These are phyloP conservation scores for Arrhopalites spinosus DNA, from an alignment of 2,888 invertebrate species.

Conservation along the genomic window DNA sequence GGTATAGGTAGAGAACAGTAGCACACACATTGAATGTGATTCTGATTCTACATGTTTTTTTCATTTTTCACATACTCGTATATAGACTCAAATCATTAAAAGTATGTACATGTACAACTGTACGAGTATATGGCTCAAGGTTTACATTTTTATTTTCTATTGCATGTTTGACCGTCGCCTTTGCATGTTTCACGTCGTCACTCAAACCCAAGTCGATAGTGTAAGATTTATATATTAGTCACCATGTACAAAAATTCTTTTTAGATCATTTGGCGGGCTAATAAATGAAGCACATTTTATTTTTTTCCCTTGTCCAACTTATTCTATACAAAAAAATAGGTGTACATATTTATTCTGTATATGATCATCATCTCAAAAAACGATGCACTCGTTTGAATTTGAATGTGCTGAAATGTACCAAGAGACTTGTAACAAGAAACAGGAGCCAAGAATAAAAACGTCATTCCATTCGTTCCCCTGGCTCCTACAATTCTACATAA, in stretches of 20 bases:
- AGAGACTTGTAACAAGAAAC: background rate
- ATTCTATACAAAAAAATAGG: background rate
- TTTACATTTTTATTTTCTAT: constrained; percentile 35
- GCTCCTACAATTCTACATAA: too few relatives aligned
- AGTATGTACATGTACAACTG: too few relatives aligned
- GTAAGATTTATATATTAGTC: too few relatives aligned
- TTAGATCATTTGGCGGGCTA: too few relatives aligned
- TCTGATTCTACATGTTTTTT: too few relatives aligned
- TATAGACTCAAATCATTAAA: constrained; percentile 10
- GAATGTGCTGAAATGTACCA: constrained; percentile 16
- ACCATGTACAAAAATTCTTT: too few relatives aligned
- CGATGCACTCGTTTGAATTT: background rate
- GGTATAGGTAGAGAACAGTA: too few relatives aligned
- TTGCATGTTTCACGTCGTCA: constrained; percentile 27
- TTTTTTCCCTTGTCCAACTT: background rate
- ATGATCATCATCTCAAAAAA: too few relatives aligned
- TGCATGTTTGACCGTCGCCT: constrained; percentile 36
- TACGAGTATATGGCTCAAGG: constrained; percentile 40
- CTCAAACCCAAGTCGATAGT: background rate
- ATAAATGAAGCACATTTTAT: background rate
- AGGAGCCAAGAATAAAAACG: background rate
- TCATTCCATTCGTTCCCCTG: too few relatives aligned
- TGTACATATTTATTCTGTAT: too few relatives aligned
- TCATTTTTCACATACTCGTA: too few relatives aligned
- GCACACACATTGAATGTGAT: too few relatives aligned